phyloP scores from a whole-genome alignment of 2,113 vertebrate genomes.

The Pollachius pollachius region DNA sequence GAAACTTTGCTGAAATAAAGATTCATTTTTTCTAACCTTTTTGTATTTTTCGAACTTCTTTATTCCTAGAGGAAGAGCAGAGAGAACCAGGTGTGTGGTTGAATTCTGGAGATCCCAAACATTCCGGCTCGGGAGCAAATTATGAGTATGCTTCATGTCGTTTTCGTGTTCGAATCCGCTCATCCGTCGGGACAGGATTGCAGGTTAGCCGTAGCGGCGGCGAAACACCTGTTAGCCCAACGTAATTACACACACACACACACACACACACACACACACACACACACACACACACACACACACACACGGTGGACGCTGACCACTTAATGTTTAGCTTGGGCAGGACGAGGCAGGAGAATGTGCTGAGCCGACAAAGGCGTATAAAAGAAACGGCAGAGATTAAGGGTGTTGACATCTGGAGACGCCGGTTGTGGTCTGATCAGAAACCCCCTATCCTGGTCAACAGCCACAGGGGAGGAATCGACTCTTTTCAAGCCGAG shows the following conservation, averaged over 20 bases:
- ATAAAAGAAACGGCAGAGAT: constrained; percentile 20
- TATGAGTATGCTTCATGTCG: constrained; percentile 61
- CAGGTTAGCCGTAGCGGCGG: constrained; percentile 50
- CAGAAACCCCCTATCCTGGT: no score
- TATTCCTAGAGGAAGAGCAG: constrained; percentile 20
- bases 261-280: constrained; percentile 11
- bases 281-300: no score
- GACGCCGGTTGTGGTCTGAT: no score
- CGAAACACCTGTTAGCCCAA: constrained; percentile 68
- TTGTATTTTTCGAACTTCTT: background rate
- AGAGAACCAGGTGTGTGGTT: constrained; percentile 57
- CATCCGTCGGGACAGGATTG: constrained; percentile 54
- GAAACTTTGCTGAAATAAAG: constrained; percentile 70
- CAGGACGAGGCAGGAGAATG: constrained; percentile 35
- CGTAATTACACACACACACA: constrained; percentile 68
- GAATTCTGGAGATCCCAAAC: constrained; percentile 49
- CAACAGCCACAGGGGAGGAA: no score
- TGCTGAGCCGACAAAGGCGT: background rate
- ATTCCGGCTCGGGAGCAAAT: constrained; percentile 70
- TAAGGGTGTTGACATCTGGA: constrained; percentile 5
- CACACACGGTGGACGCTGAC: constrained; percentile 24
- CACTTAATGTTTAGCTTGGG: constrained; percentile 34
- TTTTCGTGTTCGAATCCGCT: constrained; percentile 68
- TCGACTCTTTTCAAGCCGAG: no score
- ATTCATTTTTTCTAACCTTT: constrained; percentile 8